Evolutionary conservation across 2,113 vertebrate genomes (phyloP), one percentile per base, ranked within the genome.

Genomic region (Psilopsiagon aymara): DNA sequence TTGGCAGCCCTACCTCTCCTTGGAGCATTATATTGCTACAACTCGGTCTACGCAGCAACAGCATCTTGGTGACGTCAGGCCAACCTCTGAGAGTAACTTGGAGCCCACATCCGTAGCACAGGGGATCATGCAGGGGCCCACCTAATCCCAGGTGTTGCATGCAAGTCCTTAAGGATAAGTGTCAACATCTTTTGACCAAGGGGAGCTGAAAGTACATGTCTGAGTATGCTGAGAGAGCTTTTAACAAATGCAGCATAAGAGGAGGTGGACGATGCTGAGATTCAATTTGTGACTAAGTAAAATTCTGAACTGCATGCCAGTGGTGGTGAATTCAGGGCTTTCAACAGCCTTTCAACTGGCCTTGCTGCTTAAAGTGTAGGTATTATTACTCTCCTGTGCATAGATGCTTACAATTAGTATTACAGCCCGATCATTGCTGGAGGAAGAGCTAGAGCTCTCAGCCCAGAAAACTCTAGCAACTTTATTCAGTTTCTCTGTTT

Each of bases 1-100:
- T 13, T 41, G 43, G 27, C 57, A 63, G 35, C 66, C 17, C 25
- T 59, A 3, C 35, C 15, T 31, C 19, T 85, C 20, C 11, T 68
- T 71, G 20, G 69, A 62, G 69, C 55, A n/a, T 0, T 43, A 3
- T 7, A 33, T 35, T 62, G 53, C 49, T 77, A 9, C 68, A 29
- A 0, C 8, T 88, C 63, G 35, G 9, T 62, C 47, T 83, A 0
- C 2, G 2, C 39, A 41, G 57, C 25, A 35, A 21, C 1, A 3
- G 31, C 14, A 46, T 59, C 18, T 10, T 79, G 60, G 28, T 41
- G n/a, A 13, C 0, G 2, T 9, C 53, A 12, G 6, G 4, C 28
- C 46, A 63, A 2, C 37, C 29, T 88, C 33, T 43, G 57, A 60
- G 69, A 23, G 49, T 35, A 20, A 18, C 0, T 1, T 24, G 53